A percentile compares a stretch with the other conserved stretches of the same genome.
Evolutionary conservation across 2,888 invertebrate species (phyloP).

Genomic region (Antheraea yamamai): DNA sequence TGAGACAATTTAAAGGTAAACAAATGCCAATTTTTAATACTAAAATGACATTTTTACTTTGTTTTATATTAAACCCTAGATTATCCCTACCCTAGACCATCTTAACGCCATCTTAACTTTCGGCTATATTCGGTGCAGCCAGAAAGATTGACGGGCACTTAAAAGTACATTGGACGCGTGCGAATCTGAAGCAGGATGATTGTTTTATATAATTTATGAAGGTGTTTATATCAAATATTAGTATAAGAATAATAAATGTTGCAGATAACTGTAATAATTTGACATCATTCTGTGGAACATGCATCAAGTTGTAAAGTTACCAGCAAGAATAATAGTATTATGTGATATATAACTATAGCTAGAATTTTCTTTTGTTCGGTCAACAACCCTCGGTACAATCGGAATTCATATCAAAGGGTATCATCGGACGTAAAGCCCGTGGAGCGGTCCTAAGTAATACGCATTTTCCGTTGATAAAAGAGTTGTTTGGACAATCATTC

Average conservation of each 20-base stretch:
- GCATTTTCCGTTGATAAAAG: neutral
- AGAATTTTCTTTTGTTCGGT: neutral
- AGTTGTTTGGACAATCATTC: neutral
- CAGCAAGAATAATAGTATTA: neutral
- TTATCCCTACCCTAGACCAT: too few relatives aligned
- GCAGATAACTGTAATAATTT: neutral
- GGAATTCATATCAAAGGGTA: conserved; percentile 7
- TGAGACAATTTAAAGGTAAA: too few relatives aligned
- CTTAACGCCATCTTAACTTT: too few relatives aligned
- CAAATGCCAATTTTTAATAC: too few relatives aligned
- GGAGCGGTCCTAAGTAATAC: conserved; percentile 3
- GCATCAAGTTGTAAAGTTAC: neutral
- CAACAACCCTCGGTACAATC: conserved; percentile 1
- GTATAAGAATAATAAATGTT: neutral
- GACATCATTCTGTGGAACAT: neutral
- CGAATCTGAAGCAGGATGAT: too few relatives aligned
- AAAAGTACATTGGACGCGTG: too few relatives aligned
- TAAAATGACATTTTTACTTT: too few relatives aligned
- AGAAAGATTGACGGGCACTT: too few relatives aligned
- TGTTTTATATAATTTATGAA: too few relatives aligned
- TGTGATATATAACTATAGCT: neutral
- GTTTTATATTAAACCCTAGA: too few relatives aligned
- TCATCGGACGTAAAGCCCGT: conserved; percentile 2
- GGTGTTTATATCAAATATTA: too few relatives aligned
- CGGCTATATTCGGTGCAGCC: too few relatives aligned